Evolutionary conservation across 2,113 vertebrate species (phyloP).

Genomic region (Halichoerus grypus): DNA sequence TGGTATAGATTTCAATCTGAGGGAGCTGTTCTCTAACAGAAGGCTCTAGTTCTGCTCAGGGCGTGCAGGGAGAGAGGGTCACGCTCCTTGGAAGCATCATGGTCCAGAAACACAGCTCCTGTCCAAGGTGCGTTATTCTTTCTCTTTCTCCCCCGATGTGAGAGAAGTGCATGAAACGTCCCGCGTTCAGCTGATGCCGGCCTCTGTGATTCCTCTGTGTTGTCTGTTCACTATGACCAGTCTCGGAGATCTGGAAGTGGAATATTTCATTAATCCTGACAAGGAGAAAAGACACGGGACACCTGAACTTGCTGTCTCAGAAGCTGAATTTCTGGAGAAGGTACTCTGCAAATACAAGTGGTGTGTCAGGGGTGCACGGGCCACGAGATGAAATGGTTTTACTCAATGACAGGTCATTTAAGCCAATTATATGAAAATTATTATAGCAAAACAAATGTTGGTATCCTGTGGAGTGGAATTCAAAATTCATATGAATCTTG

Average conservation of each 20-base stretch:
- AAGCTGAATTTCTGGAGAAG: not conserved
- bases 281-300: not conserved
- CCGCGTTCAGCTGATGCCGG: too few species aligned
- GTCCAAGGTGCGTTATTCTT: too few species aligned
- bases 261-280: not conserved
- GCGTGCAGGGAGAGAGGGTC: not conserved
- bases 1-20: not conserved
- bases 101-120: not conserved
- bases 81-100: not conserved
- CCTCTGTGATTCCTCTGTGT: not conserved
- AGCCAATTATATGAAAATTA: constrained; percentile 28
- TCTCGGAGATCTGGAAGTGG: not conserved
- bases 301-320: not conserved
- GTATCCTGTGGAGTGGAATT: not conserved
- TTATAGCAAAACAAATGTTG: not conserved
- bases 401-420: not conserved
- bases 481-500: not conserved
- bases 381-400: not conserved
- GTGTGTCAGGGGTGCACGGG: not conserved
- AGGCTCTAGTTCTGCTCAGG: not conserved
- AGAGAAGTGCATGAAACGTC: not conserved
- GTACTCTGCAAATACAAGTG: not conserved
- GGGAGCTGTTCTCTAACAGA: not conserved
- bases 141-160: not conserved
- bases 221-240: not conserved